Conservation (phyloP, 2,113 vertebrate species). For the Vombatus ursinus region DNA sequence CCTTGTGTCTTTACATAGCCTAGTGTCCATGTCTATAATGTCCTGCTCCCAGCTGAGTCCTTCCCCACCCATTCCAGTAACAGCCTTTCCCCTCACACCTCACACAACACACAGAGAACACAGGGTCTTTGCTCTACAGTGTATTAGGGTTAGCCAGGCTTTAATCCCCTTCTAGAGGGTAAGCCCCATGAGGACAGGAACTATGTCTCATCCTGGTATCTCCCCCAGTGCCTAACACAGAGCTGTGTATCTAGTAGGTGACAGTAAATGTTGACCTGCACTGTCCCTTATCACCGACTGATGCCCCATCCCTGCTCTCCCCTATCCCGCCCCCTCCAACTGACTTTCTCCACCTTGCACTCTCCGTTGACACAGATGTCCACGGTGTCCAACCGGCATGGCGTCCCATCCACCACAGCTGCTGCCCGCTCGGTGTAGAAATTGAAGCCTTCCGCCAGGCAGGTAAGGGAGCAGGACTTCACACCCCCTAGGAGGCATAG, state of each 20-base stretch:
- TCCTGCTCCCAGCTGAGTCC: background rate
- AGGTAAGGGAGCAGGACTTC: conserved; percentile 97
- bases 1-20: background rate
- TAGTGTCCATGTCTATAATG: background rate
- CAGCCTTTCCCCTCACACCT: background rate
- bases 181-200: background rate
- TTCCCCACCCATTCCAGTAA: background rate
- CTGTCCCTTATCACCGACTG: rapidly evolving
- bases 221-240: background rate
- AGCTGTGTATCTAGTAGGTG: background rate
- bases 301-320: rapidly evolving
- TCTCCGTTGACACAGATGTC: conserved; percentile 98
- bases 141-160: background rate
- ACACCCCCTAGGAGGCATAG: conserved; percentile 89
- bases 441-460: conserved; percentile 97
- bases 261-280: background rate
- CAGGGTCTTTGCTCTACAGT: background rate
- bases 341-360: conserved; percentile 90
- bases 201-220: background rate
- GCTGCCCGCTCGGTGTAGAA: conserved; percentile 98
- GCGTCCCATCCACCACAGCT: conserved; percentile 95
- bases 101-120: background rate
- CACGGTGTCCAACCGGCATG: conserved; percentile 92
- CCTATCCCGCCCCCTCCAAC: rapidly evolving
- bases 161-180: background rate